Conservation (phyloP, 2,888 invertebrate species). For the Cosmia pyralina region DNA sequence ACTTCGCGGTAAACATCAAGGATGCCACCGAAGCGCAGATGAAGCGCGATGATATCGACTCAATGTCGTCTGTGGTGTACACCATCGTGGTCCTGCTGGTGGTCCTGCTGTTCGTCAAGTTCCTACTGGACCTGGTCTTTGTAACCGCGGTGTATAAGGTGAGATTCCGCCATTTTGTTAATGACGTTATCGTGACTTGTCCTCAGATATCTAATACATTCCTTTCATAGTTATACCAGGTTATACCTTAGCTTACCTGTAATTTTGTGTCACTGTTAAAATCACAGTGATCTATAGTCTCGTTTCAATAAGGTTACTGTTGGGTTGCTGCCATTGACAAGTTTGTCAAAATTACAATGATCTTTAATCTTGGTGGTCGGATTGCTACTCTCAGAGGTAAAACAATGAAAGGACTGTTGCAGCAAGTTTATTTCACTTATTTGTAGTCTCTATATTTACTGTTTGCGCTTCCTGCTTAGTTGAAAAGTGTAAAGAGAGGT, state of each 20-base stretch:
- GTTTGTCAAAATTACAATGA: too few relatives aligned
- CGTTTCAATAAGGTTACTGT: too few relatives aligned
- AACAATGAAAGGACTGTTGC: too few relatives aligned
- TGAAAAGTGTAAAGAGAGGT: too few relatives aligned
- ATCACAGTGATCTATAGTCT: too few relatives aligned
- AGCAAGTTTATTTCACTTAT: neutral
- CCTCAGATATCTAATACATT: too few relatives aligned
- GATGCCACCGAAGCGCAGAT: slow-evolving; percentile 71
- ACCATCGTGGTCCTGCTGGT: slow-evolving; percentile 82
- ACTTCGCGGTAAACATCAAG: slow-evolving; percentile 82
- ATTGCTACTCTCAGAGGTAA: too few relatives aligned
- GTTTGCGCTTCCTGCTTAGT: neutral
- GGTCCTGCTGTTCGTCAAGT: slow-evolving; percentile 80
- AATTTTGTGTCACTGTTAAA: too few relatives aligned
- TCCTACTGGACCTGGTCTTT: slow-evolving; percentile 81
- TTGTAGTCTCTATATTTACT: neutral
- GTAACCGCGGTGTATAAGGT: slow-evolving; percentile 85
- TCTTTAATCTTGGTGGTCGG: too few relatives aligned
- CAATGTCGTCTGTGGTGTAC: slow-evolving; percentile 82
- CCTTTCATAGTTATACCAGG: too few relatives aligned
- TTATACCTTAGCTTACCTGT: too few relatives aligned
- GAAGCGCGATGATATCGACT: slow-evolving; percentile 78
- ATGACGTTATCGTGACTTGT: neutral
- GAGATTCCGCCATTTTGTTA: slow-evolving; percentile 1
- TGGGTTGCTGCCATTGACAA: too few relatives aligned